Evolutionary conservation across 2,888 invertebrate genomes (phyloP).

Genomic region (Dichetophora obliterata): DNA sequence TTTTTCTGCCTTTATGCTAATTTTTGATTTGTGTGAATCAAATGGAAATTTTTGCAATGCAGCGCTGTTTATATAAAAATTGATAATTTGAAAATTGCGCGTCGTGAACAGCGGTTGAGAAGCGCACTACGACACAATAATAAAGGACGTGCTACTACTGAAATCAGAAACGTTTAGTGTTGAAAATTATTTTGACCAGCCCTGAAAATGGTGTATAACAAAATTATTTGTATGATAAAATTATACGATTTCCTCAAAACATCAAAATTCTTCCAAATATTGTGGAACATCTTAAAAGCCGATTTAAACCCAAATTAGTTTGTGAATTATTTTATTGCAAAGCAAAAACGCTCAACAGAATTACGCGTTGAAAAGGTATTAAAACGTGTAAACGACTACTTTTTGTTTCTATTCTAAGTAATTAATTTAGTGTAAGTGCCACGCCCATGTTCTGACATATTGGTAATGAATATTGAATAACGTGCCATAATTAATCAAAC

Average conservation of each 20-base stretch:
- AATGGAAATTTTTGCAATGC: constrained; percentile 35
- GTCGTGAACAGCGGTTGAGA: constrained; percentile 2
- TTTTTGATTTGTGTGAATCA: constrained; percentile 37
- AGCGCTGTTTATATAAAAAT: background rate
- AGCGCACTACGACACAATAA: background rate
- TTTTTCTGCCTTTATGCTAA: constrained; percentile 36
- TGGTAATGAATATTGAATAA: background rate
- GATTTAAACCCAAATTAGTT: too few species aligned
- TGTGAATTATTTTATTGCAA: background rate
- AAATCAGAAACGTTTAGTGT: background rate
- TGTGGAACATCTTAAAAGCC: background rate
- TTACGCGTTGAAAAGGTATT: background rate
- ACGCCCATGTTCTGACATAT: constrained; percentile 36
- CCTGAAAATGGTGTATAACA: too few species aligned
- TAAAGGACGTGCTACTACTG: background rate
- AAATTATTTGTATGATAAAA: background rate
- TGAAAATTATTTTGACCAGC: background rate
- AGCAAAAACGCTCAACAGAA: background rate
- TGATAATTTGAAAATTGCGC: background rate
- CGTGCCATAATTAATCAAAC: background rate
- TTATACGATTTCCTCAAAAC: background rate
- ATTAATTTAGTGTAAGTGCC: background rate
- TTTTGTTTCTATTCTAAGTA: background rate
- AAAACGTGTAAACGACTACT: background rate
- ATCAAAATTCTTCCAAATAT: background rate